These are phyloP conservation scores for Cephonodes hylas DNA, from an alignment of 2,888 invertebrate genomes.

Conservation along the genomic window DNA sequence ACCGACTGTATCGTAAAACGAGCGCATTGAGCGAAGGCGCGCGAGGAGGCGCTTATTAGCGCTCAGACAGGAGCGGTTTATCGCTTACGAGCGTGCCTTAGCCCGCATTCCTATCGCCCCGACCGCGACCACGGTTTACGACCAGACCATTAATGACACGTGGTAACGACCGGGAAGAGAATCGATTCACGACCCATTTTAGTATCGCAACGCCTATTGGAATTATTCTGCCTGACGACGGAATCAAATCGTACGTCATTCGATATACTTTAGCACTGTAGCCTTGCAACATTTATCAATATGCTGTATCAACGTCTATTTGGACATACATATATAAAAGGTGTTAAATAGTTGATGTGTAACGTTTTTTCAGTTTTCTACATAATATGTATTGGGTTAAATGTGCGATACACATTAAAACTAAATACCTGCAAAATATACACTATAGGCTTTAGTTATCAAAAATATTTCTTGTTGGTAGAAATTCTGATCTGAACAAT, in stretches of 20 bases:
- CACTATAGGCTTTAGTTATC: too few relatives aligned
- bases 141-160: conserved; percentile 66
- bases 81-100: conserved; percentile 59
- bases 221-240: conserved; percentile 13
- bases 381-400: too few relatives aligned
- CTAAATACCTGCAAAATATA: too few relatives aligned
- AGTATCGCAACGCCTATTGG: conserved; percentile 45
- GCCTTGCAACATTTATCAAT: not conserved
- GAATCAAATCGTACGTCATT: conserved; percentile 4
- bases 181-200: conserved; percentile 68
- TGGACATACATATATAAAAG: too few relatives aligned
- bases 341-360: too few relatives aligned
- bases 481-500: too few relatives aligned
- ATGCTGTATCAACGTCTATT: not conserved
- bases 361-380: too few relatives aligned
- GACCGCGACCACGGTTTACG: conserved; percentile 62
- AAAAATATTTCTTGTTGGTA: too few relatives aligned
- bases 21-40: conserved; percentile 40
- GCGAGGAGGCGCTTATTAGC: conserved; percentile 52
- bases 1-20: conserved; percentile 38
- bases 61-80: conserved; percentile 49
- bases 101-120: conserved; percentile 64
- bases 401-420: too few relatives aligned
- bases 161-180: conserved; percentile 71
- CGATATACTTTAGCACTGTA: not conserved